These are phyloP conservation scores for Atrina japonica DNA, from an alignment of 2,888 invertebrate species.

Conservation along the genomic window DNA sequence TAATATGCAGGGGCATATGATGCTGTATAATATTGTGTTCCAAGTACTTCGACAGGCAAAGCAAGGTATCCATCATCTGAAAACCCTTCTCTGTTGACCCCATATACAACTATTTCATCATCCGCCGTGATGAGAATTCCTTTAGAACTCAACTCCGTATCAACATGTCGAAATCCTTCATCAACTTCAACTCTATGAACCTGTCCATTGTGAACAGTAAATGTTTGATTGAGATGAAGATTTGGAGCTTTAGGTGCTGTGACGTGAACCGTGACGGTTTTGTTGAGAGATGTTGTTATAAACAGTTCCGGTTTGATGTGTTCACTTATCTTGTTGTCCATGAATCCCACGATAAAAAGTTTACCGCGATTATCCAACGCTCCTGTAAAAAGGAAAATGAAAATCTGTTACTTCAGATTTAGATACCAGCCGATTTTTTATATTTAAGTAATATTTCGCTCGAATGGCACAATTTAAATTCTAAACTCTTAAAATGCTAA, in stretches of 20 bases:
- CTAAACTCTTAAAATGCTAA: too few relatives aligned
- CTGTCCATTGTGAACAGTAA: not conserved
- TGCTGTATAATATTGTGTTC: slow-evolving; percentile 53
- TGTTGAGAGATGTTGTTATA: slow-evolving; percentile 51
- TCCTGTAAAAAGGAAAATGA: not conserved
- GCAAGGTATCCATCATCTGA: slow-evolving; percentile 58
- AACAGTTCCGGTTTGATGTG: slow-evolving; percentile 43
- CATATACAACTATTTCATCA: slow-evolving; percentile 53
- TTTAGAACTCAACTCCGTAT: slow-evolving; percentile 5
- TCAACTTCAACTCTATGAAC: not conserved
- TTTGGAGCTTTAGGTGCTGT: not conserved
- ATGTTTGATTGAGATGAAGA: not conserved
- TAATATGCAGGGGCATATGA: slow-evolving; percentile 43
- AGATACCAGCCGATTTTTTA: too few relatives aligned
- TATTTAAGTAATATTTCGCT: too few relatives aligned
- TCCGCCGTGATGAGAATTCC: slow-evolving; percentile 36
- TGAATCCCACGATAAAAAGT: slow-evolving; percentile 46
- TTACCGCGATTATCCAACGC: slow-evolving; percentile 45
- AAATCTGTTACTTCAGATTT: too few relatives aligned
- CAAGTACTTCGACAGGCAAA: slow-evolving; percentile 54
- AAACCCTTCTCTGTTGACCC: slow-evolving; percentile 48
- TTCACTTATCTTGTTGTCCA: slow-evolving; percentile 29
- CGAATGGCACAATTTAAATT: too few relatives aligned
- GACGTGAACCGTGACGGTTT: slow-evolving; percentile 5
- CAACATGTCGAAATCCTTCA: not conserved